Evolutionary conservation across 2,113 vertebrate genomes (phyloP), one percentile per base, ranked within the genome.

Genomic region (Tetrax tetrax): DNA sequence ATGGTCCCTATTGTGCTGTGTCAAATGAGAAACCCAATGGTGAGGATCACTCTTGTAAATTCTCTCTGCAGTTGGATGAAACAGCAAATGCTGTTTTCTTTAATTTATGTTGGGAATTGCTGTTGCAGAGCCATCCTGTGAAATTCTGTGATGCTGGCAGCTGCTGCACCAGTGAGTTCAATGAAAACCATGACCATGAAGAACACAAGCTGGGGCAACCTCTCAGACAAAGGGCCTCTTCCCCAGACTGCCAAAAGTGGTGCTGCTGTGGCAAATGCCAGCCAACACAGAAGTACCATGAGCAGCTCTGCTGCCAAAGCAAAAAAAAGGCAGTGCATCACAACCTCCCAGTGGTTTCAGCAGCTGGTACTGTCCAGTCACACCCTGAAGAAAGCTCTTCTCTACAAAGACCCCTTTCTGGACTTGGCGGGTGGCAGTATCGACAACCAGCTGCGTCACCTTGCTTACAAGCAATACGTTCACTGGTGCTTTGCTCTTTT

Each of bases 241-340:
- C 29, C 19, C 9, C 6, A 59, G 8, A 14, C 37, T 72, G 83
- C 54, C 98, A 95, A 0, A 16, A 65, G 51, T 98, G 98, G 98
- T 99, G 98, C 85, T 79, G 61, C 45, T 99, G 98, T 18, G 97
- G 90, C 7, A 69, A 71, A 47, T 98, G 98, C 93, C 50, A 23
- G 9, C 75, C 74, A 1, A 68, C 95, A 6, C 18, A 38, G 5
- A 45, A 72, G 27, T 86, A 66, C 9, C 91, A 97, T 5, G 98
- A 99, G 90, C 98, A 98, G 97, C 97, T 99, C 65, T 98, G 99
- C 97, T 99, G 99, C 88, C 93, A 98, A 59, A 81, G 10, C 4
- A 50, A 43, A 81, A 43, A 43, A 48, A 2, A 98, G 98, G 7
- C 57, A 88, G 41, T 98, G 97, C 96, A 97, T 99, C 93, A 96